A percentile compares a stretch with the other conserved stretches of the same genome.
These are phyloP conservation scores for Danio aesculapii DNA, from an alignment of 2,797 vertebrate species.

Conservation along the genomic window DNA sequence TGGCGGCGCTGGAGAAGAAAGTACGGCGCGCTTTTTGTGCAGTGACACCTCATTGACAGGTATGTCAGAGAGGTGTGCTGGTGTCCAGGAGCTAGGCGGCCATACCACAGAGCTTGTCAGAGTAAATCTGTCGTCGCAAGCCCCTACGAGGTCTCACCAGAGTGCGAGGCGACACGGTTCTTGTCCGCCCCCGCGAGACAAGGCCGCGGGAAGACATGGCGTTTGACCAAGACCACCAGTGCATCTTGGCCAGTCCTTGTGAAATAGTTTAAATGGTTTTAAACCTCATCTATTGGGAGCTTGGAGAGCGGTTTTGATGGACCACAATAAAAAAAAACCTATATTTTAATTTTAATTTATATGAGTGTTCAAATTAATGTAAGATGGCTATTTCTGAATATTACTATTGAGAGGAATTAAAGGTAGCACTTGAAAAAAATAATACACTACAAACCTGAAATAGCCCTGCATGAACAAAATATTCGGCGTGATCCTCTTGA, in stretches of 20 bases:
- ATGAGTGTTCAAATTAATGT: constrained; percentile 11
- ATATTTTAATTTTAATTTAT: constrained; percentile 19
- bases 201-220: constrained; percentile 59
- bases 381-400: not conserved
- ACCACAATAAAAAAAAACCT: not conserved
- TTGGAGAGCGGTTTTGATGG: not conserved
- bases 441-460: constrained; percentile 23
- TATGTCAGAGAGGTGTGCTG: constrained; percentile 50
- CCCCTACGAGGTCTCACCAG: constrained; percentile 58
- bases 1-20: constrained; percentile 59
- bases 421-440: not conserved
- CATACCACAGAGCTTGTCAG: constrained; percentile 45
- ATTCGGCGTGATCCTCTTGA: constrained; percentile 31
- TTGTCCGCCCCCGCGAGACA: constrained; percentile 56
- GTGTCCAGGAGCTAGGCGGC: constrained; percentile 51
- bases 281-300: constrained; percentile 46
- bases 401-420: constrained; percentile 1
- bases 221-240: constrained; percentile 62
- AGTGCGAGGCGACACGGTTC: constrained; percentile 61
- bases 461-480: constrained; percentile 7
- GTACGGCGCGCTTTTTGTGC: constrained; percentile 45
- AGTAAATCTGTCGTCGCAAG: constrained; percentile 60
- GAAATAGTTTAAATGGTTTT: constrained; percentile 61
- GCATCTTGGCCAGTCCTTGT: constrained; percentile 61
- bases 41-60: constrained; percentile 64